Base-by-base conservation (phyloP, 2,113 vertebrate genomes). In the Columbina picui region DNA sequence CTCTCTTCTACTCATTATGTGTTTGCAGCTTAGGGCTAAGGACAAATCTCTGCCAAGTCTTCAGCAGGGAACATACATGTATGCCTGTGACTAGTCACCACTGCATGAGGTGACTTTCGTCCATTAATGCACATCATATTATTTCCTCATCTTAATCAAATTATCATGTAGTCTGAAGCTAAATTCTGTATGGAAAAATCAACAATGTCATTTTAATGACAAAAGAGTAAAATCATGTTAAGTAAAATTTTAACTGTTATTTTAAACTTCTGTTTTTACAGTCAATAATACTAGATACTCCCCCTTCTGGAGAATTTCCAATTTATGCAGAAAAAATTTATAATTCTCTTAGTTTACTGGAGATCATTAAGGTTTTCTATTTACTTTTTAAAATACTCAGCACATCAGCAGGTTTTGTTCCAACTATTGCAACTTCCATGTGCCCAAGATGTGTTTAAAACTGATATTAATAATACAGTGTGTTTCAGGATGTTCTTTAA, bases 401-500 rank as follows among this genome's bases (percentile, higher is more conserved):
- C 65, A 76, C 25, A 41, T 65, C 61, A 90, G 74, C 26, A 47
- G 12, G 4, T 74, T 94, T 92, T 94, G 39, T 87, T 84, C 53
- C 39, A 96, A 84, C 61, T 20, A n/a, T 41, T 57, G 64, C 1
- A 10, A 79, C 41, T 85, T 95, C 38, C 26, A 52, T n/a, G 69
- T 65, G 49, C 57, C 27, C 50, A 85, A 87, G 65, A 23, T 82
- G 53, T 38, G 43, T 76, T 93, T 89, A 65, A 91, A 94, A 73
- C 70, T 81, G 10, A 6, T 90, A 84, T 67, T 64, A 81, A 71
- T 84, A 71, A 84, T 57, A 55, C 41, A 71, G 56, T 56, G 29
- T 49, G 47, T 84, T 92, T 94, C 90, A 87, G 65, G 64, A 84
- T 93, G 90, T 81, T 91, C 84, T 94, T 89, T 63, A 82, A 75